Evolutionary conservation across 2,888 invertebrate genomes (phyloP).

Genomic region (Heteromyza rotundicornis): DNA sequence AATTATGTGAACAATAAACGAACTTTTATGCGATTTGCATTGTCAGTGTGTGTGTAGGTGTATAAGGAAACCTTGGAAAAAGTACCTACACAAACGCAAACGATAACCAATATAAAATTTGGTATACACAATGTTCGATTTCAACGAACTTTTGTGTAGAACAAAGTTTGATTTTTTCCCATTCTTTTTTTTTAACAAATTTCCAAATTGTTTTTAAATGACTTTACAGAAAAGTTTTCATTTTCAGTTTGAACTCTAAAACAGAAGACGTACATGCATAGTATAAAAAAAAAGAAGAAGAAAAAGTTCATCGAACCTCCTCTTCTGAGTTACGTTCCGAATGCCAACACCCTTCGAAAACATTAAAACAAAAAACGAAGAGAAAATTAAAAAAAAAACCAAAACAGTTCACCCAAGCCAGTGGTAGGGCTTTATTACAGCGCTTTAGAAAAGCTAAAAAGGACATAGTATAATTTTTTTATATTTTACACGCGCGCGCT

Average conservation of each 20-base stretch:
- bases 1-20: too few relatives aligned
- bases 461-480: neutral
- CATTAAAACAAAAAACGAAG: too few relatives aligned
- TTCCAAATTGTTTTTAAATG: slow-evolving; percentile 15
- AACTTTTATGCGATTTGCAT: too few relatives aligned
- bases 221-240: slow-evolving; percentile 7
- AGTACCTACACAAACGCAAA: too few relatives aligned
- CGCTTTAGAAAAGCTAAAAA: neutral
- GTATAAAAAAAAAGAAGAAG: neutral
- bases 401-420: neutral
- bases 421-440: too few relatives aligned
- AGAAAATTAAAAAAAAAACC: neutral
- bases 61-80: too few relatives aligned
- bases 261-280: neutral
- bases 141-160: neutral
- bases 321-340: neutral
- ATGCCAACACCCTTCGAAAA: neutral
- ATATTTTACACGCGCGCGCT: neutral
- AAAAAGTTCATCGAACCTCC: slow-evolving; percentile 2
- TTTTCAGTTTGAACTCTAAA: neutral
- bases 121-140: too few relatives aligned
- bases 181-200: slow-evolving; percentile 8
- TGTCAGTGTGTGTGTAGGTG: too few relatives aligned
- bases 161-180: neutral
- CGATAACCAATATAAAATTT: too few relatives aligned